Evolutionary conservation across 35 echinoderm and acorn worm genomes (phyloP), one percentile per base, ranked within the genome.

Genomic region (Nesometra sesokonis): DNA sequence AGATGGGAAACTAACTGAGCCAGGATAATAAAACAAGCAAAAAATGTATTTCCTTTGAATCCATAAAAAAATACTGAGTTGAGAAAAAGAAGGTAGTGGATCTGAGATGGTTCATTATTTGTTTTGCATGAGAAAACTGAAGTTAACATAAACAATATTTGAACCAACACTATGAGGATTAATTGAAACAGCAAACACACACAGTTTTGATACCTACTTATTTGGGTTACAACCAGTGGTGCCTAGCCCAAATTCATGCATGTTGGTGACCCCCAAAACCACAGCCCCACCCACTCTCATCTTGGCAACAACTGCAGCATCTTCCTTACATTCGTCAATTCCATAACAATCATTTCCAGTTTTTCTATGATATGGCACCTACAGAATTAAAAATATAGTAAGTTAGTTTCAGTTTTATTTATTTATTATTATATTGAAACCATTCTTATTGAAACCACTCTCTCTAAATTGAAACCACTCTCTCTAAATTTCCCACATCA

Each of bases 171-270:
- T n/a, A n/a, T n/a, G n/a, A n/a, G n/a, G n/a, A n/a, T n/a, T n/a
- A n/a, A n/a, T n/a, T n/a, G n/a, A n/a, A n/a, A n/a, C n/a, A n/a
- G n/a, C n/a, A n/a, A n/a, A n/a, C n/a, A n/a, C n/a, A 77, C 11
- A 27, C 30, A 30, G 21, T 15, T 81, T 17, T 30, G 17, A 17
- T 36, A 92, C 95, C 86, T 87, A 94, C 93, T 88, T 84, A 77
- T 89, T 85, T 57, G 90, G 85, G 81, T 97, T 97, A 40, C 85
- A 91, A 4, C 95, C 95, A 19, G 82, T 87, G 17, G 87, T 86
- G 11, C 92, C 93, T 67, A 97, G 87, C 0, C 95, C 95, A 17
- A 89, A 57, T 87, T 97, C 95, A 79, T 97, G 95, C 95, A 97
- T 97, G 40, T 97, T 97, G 23, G 89, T 89, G 4, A 93, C 29